A percentile compares a stretch with the other conserved stretches of the same genome.
phyloP scores from a whole-genome alignment of 1,140 invertebrate genomes.

The Sinella curviseta region DNA sequence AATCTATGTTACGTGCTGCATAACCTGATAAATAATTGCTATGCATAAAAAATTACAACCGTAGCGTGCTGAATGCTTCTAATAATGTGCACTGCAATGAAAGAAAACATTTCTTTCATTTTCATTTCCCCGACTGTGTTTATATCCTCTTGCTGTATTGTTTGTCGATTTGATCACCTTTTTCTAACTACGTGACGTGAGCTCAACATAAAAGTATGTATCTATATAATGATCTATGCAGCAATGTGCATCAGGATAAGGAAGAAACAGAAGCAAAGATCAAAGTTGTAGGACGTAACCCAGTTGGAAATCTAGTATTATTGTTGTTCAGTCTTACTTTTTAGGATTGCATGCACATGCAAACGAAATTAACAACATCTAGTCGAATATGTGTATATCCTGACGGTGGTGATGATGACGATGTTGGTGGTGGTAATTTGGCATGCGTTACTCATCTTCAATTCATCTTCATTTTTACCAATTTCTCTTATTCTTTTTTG shows the following conservation, averaged over 20 bases:
- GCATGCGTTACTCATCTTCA: slow-evolving; percentile 1
- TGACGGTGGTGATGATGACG: background rate
- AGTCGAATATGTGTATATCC: background rate
- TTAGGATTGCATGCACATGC: background rate
- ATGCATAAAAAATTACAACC: no score
- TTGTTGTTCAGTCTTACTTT: background rate
- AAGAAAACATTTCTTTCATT: no score
- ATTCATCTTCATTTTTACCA: background rate
- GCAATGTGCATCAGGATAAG: background rate
- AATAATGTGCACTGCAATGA: no score
- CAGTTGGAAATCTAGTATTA: slow-evolving; percentile 24
- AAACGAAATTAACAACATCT: background rate
- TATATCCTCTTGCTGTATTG: no score
- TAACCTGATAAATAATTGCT: no score
- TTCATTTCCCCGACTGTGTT: no score
- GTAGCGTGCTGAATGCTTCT: no score
- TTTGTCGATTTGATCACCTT: no score
- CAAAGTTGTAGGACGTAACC: slow-evolving; percentile 21
- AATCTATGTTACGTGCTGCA: no score
- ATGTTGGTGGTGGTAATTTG: background rate
- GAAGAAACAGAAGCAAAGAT: background rate
- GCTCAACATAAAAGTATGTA: no score
- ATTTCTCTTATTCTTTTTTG: background rate
- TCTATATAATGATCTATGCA: background rate
- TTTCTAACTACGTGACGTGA: no score